Conservation (phyloP, 2,113 vertebrate genomes). For the Ahaetulla prasina region DNA sequence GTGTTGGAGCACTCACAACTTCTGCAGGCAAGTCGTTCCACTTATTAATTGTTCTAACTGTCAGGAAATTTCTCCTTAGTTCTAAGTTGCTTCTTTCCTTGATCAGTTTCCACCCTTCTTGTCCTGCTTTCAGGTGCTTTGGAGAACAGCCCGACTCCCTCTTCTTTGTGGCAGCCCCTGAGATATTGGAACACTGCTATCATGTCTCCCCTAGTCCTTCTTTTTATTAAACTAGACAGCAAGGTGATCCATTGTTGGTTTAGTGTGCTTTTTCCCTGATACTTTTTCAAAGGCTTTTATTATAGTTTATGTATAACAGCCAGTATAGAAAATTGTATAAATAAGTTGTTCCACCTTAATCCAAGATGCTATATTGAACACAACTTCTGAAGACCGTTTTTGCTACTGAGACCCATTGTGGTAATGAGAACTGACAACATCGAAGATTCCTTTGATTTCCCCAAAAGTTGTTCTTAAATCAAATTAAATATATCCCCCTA, state of each 20-base stretch:
- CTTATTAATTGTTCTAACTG: no score
- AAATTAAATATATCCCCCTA: conserved; percentile 20
- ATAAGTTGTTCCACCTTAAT: neutral
- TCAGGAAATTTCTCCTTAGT: no score
- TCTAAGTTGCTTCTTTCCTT: no score
- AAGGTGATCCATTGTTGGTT: neutral
- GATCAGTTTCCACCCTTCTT: no score
- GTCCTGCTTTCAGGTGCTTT: no score
- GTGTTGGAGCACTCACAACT: no score
- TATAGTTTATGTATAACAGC: neutral
- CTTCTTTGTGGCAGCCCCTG: no score
- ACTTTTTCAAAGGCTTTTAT: neutral
- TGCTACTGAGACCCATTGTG: conserved; percentile 15
- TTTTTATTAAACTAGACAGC: no score
- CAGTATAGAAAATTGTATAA: neutral
- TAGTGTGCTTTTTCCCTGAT: neutral
- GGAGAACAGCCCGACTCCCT: no score
- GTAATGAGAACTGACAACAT: neutral
- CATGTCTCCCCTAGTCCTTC: no score
- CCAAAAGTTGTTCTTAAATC: conserved; percentile 22
- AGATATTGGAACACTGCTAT: no score
- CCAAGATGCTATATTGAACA: neutral
- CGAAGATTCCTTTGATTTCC: conserved; percentile 36
- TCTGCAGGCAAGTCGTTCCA: no score
- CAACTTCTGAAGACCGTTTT: conserved; percentile 13